Evolutionary conservation across 2,888 invertebrate species (phyloP).

Genomic region (Eilema sororculum): DNA sequence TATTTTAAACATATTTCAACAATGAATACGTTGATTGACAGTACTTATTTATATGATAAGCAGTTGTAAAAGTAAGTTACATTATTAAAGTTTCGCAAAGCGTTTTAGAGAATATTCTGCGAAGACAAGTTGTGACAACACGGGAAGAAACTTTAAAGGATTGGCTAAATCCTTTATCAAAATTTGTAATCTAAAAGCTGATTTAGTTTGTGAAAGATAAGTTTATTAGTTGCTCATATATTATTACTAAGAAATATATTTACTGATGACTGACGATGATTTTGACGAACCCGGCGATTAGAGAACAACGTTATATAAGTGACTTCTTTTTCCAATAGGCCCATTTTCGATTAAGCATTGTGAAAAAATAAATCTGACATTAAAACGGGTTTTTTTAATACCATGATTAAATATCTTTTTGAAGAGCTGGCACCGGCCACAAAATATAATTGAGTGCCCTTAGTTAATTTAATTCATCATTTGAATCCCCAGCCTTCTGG

Average conservation of each 20-base stretch:
- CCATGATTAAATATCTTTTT: too few species aligned
- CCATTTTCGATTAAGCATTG: too few species aligned
- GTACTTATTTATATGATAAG: slow-evolving; percentile 64
- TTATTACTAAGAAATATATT: too few species aligned
- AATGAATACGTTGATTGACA: slow-evolving; percentile 54
- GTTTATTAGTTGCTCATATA: not conserved
- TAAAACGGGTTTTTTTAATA: too few species aligned
- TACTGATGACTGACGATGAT: too few species aligned
- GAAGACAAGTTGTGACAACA: slow-evolving; percentile 31
- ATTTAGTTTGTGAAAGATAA: not conserved
- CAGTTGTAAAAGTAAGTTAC: slow-evolving; percentile 54
- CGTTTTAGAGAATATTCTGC: slow-evolving; percentile 52
- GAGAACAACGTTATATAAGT: too few species aligned
- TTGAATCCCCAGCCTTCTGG: too few species aligned
- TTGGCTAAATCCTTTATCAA: slow-evolving; percentile 44
- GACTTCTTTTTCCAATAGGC: too few species aligned
- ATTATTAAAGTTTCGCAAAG: slow-evolving; percentile 56
- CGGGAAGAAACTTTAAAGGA: slow-evolving; percentile 44
- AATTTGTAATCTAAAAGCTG: slow-evolving; percentile 52
- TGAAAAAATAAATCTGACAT: not conserved
- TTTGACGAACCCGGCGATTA: too few species aligned
- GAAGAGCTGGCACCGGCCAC: too few species aligned
- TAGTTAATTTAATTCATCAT: too few species aligned
- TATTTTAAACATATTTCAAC: slow-evolving; percentile 1
- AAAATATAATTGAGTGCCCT: too few species aligned